Evolutionary conservation across 37 sponge, comb jelly and placozoan species (phyloP).

Genomic region (Amphimedon queenslandica): DNA sequence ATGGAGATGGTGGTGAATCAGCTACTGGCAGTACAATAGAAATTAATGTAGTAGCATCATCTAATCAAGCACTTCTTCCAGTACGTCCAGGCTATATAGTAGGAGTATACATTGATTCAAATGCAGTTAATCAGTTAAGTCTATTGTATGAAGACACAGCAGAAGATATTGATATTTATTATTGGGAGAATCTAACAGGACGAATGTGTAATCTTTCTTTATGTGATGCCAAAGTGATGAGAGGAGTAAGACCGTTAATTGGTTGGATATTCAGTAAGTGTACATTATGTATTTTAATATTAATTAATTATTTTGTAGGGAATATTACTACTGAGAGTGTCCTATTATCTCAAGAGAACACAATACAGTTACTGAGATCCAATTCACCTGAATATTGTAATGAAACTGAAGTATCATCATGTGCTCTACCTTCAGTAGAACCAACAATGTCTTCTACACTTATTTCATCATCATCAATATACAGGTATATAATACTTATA

Average conservation of each 20-base stretch:
- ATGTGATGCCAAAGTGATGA: background rate
- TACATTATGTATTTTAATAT: no score
- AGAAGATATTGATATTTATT: conserved; percentile 1
- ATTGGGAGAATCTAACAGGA: background rate
- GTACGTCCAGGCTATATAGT: background rate
- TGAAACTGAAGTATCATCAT: no score
- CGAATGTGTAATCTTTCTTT: background rate
- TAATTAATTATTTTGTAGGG: no score
- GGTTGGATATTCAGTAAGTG: conserved; percentile 5
- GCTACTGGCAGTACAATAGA: background rate
- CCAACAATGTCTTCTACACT: no score
- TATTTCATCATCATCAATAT: no score
- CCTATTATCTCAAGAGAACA: no score
- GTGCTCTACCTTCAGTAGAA: no score
- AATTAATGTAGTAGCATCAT: background rate
- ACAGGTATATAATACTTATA: no score
- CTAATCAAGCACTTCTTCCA: background rate
- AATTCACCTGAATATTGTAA: no score
- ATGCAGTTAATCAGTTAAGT: background rate
- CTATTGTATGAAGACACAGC: background rate
- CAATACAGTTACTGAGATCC: no score
- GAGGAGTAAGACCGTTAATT: background rate
- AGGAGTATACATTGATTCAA: background rate
- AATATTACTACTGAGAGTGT: no score
- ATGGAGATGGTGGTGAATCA: background rate